Evolutionary conservation across 2,797 vertebrate genomes (phyloP), one percentile per base, ranked within the genome.

Genomic region (Clarias fuscus): DNA sequence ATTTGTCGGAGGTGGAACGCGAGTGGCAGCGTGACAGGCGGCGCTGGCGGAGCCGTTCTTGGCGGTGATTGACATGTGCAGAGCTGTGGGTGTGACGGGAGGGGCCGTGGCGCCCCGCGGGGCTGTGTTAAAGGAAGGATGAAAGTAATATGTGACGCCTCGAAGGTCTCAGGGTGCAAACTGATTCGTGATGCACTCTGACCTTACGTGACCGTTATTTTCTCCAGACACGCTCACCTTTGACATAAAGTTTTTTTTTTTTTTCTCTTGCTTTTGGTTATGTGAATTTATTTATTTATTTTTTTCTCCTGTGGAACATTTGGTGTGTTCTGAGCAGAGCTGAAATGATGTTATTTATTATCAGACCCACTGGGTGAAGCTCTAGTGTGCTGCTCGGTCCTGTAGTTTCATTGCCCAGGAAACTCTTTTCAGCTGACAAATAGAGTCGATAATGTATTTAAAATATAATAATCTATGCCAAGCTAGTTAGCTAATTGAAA

Each of bases 11-110:
- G 20, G 77, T 78, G 58, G 72, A 72, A 33, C 89, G 72, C 92
- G 94, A 94, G 89, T 94, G 94, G 92, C 93, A 92, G 92, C 76
- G 88, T 94, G 95, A 93, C 94, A 93, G 93, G 90, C 92, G 89
- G 91, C 91, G 90, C 92, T 86, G 86, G 90, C 91, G 88, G 91
- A 72, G 88, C 85, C 92, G 92, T 70, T 93, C 93, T 93, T 91
- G 93, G 93, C 70, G 91, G 86, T 91, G 94, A 96, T 86, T 95
- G 95, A 93, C 94, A 91, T 91, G 90, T 90, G 89, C 90, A 92
- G 84, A 92, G 93, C 91, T 90, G 89, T 90, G 88, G 81, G 70
- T 20, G 85, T 89, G 93, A 92, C 90, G 93, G 90, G 89, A 90
- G 90, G 64, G 91, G 92, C 87, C 89, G 92, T 91, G 90, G 88